Evolutionary conservation across 2,888 invertebrate genomes (phyloP).

Genomic region (Volucella inflata): DNA sequence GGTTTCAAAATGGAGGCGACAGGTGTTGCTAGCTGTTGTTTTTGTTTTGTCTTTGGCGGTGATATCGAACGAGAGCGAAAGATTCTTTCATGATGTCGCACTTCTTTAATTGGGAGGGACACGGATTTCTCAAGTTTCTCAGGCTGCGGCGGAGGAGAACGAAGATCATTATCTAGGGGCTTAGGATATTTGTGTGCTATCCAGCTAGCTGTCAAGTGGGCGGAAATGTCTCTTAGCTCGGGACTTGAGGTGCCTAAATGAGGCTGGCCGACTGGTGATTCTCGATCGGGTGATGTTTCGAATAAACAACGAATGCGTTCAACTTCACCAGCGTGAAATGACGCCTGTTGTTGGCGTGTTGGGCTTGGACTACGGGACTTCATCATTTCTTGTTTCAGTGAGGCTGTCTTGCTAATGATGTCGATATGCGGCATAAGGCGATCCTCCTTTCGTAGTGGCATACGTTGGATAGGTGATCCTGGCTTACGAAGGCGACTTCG

Average conservation of each 20-base stretch:
- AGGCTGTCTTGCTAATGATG: conserved; percentile 93
- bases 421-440: conserved; percentile 95
- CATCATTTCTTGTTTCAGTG: conserved; percentile 85
- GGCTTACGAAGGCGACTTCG: conserved; percentile 84
- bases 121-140: conserved; percentile 30
- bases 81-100: conserved; percentile 29
- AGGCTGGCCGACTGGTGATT: conserved; percentile 84
- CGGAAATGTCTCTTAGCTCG: conserved; percentile 90
- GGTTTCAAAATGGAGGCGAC: conserved; percentile 83
- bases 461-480: conserved; percentile 87
- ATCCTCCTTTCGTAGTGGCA: conserved; percentile 87
- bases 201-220: conserved; percentile 91
- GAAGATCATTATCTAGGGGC: conserved; percentile 86
- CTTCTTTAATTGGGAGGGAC: conserved; percentile 41
- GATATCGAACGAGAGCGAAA: conserved; percentile 85
- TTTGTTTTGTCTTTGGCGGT: conserved; percentile 82
- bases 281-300: conserved; percentile 78
- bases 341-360: conserved; percentile 71
- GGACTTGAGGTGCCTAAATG: conserved; percentile 87
- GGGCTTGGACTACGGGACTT: conserved; percentile 77
- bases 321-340: conserved; percentile 87
- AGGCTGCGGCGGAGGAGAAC: conserved; percentile 41
- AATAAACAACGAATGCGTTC: conserved; percentile 89
- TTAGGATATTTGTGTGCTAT: conserved; percentile 91
- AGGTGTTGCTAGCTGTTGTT: conserved; percentile 80